A percentile compares a stretch with the other conserved stretches of the same genome.
Conservation (phyloP, 2,888 invertebrate genomes). For the Mythimna ferrago region DNA sequence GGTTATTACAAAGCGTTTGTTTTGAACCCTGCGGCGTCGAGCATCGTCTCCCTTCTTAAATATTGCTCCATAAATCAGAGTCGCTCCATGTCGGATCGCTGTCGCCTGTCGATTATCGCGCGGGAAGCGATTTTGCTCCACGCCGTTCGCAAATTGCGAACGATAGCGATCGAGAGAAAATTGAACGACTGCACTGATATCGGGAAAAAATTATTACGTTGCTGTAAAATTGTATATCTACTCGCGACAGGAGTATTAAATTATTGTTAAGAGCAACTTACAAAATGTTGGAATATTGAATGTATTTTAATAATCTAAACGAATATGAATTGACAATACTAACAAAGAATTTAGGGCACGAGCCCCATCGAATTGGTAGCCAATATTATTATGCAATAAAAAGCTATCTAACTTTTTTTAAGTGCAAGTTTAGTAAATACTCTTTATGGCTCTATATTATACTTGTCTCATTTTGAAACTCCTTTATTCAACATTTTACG, state of each 20-base stretch:
- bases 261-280: slow-evolving; percentile 35
- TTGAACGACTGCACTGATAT: slow-evolving; percentile 68
- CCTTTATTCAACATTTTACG: not conserved
- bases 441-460: not conserved
- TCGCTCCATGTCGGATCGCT: slow-evolving; percentile 73
- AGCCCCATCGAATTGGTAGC: not conserved
- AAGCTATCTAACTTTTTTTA: not conserved
- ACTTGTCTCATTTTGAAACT: not conserved
- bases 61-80: slow-evolving; percentile 84
- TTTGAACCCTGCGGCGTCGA: slow-evolving; percentile 66
- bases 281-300: slow-evolving; percentile 1
- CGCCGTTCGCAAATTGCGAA: slow-evolving; percentile 71
- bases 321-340: not conserved
- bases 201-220: slow-evolving; percentile 54
- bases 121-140: slow-evolving; percentile 73
- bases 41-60: slow-evolving; percentile 71
- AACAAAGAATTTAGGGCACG: not conserved
- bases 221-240: slow-evolving; percentile 43
- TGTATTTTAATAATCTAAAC: slow-evolving; percentile 2
- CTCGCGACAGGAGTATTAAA: slow-evolving; percentile 30
- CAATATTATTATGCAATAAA: not conserved
- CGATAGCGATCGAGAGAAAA: slow-evolving; percentile 74
- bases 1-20: slow-evolving; percentile 66
- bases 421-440: not conserved
- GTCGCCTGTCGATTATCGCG: slow-evolving; percentile 85